Evolutionary conservation across 2,888 invertebrate species (phyloP).

Genomic region (Megalurothrips usitatus): DNA sequence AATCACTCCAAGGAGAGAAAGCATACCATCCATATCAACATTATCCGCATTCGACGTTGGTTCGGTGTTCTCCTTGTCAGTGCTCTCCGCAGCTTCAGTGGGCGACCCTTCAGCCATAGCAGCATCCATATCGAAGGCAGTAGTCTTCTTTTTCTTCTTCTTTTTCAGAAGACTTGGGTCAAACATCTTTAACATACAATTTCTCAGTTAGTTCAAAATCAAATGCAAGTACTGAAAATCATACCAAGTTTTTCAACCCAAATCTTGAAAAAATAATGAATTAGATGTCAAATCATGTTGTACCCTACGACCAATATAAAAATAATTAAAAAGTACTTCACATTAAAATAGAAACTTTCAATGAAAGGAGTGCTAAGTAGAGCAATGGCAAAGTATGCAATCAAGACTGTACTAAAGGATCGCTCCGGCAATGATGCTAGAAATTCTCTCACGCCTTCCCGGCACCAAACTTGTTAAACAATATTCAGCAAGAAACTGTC

Average conservation of each 20-base stretch:
- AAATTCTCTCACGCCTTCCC: no score
- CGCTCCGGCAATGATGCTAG: no score
- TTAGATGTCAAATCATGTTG: no score
- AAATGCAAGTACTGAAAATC: not conserved
- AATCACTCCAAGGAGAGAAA: not conserved
- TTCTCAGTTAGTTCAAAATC: not conserved
- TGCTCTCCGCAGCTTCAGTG: constrained; percentile 52
- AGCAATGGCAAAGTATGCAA: no score
- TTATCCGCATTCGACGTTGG: constrained; percentile 55
- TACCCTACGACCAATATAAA: no score
- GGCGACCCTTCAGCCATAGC: constrained; percentile 62
- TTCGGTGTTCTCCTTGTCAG: constrained; percentile 52
- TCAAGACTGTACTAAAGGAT: no score
- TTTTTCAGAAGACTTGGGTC: constrained; percentile 78
- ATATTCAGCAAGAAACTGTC: no score
- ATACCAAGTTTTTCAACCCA: not conserved
- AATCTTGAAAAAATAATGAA: no score
- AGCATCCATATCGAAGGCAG: constrained; percentile 84
- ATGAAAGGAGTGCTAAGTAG: no score
- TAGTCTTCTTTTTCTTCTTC: constrained; percentile 96
- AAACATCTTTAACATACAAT: constrained; percentile 58
- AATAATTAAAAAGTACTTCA: no score
- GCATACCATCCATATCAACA: constrained; percentile 59
- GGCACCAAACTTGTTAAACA: no score
- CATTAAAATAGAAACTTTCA: no score